Conservation (phyloP, 2,797 vertebrate species). For the Cichlasoma orientale region DNA sequence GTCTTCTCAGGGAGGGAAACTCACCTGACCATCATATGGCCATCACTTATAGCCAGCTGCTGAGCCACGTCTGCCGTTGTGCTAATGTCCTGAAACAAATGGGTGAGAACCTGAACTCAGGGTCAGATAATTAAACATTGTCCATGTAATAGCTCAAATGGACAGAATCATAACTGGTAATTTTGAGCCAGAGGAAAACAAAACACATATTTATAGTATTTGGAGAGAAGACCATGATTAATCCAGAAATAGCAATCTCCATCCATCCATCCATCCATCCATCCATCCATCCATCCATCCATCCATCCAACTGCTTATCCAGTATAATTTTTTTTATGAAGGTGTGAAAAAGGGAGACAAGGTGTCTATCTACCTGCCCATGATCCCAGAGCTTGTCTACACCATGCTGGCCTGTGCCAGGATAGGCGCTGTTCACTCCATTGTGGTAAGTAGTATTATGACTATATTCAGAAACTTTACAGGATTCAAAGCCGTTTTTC, state of each 20-base stretch:
- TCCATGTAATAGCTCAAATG: no score
- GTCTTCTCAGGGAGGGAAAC: constrained; percentile 83
- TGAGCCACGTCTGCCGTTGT: constrained; percentile 83
- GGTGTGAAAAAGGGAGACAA: constrained; percentile 82
- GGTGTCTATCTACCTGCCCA: constrained; percentile 85
- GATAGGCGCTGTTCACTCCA: constrained; percentile 83
- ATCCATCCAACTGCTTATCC: no score
- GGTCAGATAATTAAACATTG: neutral
- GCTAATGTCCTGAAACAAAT: constrained; percentile 82
- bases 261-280: no score
- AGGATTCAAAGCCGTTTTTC: neutral
- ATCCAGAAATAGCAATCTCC: no score
- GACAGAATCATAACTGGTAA: no score
- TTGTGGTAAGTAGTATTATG: constrained; percentile 75
- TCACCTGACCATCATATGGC: constrained; percentile 74
- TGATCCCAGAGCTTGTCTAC: constrained; percentile 85
- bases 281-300: no score
- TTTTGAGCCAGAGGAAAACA: no score
- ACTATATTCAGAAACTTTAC: neutral
- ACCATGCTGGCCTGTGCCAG: constrained; percentile 83
- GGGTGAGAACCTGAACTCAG: constrained; percentile 69
- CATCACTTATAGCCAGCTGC: constrained; percentile 82
- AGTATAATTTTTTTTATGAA: neutral
- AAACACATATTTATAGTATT: no score
- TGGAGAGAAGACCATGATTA: neutral